Base-by-base conservation (phyloP, 2,797 vertebrate genomes). In the Macropodus opercularis region DNA sequence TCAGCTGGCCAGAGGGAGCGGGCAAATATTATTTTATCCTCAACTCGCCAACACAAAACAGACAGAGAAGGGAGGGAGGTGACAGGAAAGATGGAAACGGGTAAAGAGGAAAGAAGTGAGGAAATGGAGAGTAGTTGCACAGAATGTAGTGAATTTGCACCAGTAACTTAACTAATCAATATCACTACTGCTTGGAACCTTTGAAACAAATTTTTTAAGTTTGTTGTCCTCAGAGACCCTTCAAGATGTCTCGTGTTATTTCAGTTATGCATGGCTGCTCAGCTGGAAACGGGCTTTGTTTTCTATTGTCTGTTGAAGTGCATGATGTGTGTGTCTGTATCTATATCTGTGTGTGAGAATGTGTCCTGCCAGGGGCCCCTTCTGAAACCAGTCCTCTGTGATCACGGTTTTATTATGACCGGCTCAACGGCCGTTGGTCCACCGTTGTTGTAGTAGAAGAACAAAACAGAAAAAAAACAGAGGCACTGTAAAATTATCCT, bases 1-100 rank as follows among this genome's bases (percentile, higher is more conserved):
- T 90, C 90, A 83, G 86, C 79, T 72, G 85, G 80, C 89, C 84
- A 81, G 81, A 85, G 90, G 86, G 87, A 90, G 80, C n/a, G 58
- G 83, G 79, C 80, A 85, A 89, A 89, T 91, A 84, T 88, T 85
- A 91, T 90, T 91, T 90, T 90, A 82, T 88, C 82, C 79, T 78
- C 81, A 81, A 86, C 83, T 83, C 62, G 60, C 88, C 88, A 89
- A 85, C 63, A 89, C 82, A 91, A 92, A 92, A 89, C 86, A 83
- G 75, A 73, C 66, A 64, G 57, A 72, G 53, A 57, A 61, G 10
- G 48, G 65, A 48, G 60, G 70, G 80, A 47, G 63, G 81, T 81
- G 58, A 77, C 69, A 74, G 74, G 77, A 84, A 80, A 63, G 68
- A 72, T 52, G 53, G 66, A 58, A 60, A 18, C 29, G 18, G 50